Base-by-base conservation (phyloP, 2,113 vertebrate species). In the Nematolebias whitei region DNA sequence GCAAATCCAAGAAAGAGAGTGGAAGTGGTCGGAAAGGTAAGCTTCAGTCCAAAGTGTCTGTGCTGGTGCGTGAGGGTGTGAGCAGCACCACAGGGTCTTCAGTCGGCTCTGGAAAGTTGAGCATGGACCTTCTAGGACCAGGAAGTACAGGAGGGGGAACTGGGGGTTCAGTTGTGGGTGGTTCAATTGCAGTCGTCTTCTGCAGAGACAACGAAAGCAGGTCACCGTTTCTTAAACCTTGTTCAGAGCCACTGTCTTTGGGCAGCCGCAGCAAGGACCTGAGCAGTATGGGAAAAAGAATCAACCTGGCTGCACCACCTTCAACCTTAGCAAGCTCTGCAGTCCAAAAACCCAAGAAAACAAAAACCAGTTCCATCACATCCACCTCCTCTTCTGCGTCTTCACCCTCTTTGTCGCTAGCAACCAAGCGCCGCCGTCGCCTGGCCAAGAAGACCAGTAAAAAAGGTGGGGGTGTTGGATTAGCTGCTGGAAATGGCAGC, bases 1-100 rank as follows among this genome's bases (percentile, higher is more conserved):
- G 87, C 3, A 93, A 90, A 62, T 82, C 91, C 26, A 93, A 93
- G 58, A 93, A 91, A 49, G 81, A 89, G 14, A 64, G 83, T 0
- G 60, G 85, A 0, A 47, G 71, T n/a, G 66, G 68, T 29, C 92
- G 93, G 2, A 97, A 96, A 76, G 93, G 93, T 13, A 98, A 98
- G 62, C 91, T 98, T 1, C 96, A 98, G 65, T 98, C 96, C 32
- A 97, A 98, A 87, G 96, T 98, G 47, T 95, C 96, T 0, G 95
- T 97, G 2, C 69, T 98, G 38, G 96, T 98, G 55, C 93, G 95
- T 0, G 96, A 98, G 26, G 96, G 96, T 0, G 96, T 98, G 20
- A 98, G 94, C 85, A 97, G 95, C 84, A 97, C 96, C 69, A 96
- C 93, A 0, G 4, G 94, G 63, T 71, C 94, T 14, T 81, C 84